A percentile compares a stretch with the other conserved stretches of the same genome.
Conservation (phyloP, 2,888 invertebrate genomes). For the Pseudanteris insignis region DNA sequence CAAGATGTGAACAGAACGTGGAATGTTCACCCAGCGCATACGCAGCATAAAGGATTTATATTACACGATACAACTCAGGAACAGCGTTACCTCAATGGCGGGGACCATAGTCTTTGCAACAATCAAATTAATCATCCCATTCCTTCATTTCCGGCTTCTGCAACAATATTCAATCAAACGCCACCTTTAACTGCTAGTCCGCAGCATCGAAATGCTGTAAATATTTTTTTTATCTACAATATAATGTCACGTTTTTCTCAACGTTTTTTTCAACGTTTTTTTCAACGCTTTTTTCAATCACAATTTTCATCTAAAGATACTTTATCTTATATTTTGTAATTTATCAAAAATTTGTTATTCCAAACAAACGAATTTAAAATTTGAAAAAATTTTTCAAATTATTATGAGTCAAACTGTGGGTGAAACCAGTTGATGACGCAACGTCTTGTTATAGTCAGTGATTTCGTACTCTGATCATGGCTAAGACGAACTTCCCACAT, state of each 20-base stretch:
- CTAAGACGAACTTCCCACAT: too few relatives aligned
- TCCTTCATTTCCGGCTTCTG: constrained; percentile 67
- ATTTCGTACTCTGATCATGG: too few relatives aligned
- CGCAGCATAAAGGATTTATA: constrained; percentile 73
- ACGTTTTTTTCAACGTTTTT: too few relatives aligned
- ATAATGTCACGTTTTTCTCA: constrained; percentile 5
- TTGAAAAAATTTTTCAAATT: too few relatives aligned
- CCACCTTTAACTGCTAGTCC: constrained; percentile 73
- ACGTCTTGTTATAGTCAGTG: constrained; percentile 58
- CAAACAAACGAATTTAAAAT: too few relatives aligned
- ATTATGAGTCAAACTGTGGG: constrained; percentile 36
- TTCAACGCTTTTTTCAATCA: too few relatives aligned
- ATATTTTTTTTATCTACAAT: constrained; percentile 46
- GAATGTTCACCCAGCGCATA: constrained; percentile 61
- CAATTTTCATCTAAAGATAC: background rate
- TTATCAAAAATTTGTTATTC: too few relatives aligned
- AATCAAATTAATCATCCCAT: constrained; percentile 69
- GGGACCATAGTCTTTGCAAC: constrained; percentile 70
- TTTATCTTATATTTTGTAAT: background rate
- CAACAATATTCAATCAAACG: constrained; percentile 67
- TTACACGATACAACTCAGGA: constrained; percentile 69
- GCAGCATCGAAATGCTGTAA: constrained; percentile 70
- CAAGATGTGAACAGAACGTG: constrained; percentile 61
- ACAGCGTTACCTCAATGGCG: constrained; percentile 74
- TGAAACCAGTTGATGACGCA: constrained; percentile 65